phyloP scores from a whole-genome alignment of 2,888 invertebrate species.

The Amiota communis region DNA sequence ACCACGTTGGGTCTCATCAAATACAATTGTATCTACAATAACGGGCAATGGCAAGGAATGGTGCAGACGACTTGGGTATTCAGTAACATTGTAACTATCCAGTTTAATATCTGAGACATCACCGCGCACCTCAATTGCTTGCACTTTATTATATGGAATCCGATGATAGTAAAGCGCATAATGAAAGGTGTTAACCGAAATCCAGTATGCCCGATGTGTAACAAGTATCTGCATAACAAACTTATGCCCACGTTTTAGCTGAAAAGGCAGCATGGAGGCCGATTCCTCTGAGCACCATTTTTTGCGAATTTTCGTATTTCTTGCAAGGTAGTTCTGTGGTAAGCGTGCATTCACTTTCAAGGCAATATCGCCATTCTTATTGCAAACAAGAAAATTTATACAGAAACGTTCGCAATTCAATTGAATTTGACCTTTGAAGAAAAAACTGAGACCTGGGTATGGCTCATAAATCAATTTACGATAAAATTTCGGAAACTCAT shows the following conservation, averaged over 20 bases:
- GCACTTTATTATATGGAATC: constrained; percentile 76
- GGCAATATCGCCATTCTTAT: constrained; percentile 76
- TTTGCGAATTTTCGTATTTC: constrained; percentile 79
- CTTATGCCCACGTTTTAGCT: constrained; percentile 56
- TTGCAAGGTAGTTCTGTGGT: constrained; percentile 82
- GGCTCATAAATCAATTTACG: constrained; percentile 28
- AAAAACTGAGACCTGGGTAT: constrained; percentile 49
- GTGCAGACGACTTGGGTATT: constrained; percentile 60
- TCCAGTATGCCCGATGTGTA: constrained; percentile 76
- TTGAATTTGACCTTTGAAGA: constrained; percentile 51
- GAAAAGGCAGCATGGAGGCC: constrained; percentile 73
- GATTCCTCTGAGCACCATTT: constrained; percentile 85
- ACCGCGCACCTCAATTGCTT: constrained; percentile 77
- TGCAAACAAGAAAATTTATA: constrained; percentile 46
- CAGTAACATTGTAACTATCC: constrained; percentile 64
- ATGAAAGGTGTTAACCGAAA: constrained; percentile 82
- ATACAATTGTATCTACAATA: too few species aligned
- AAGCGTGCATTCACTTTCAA: constrained; percentile 86
- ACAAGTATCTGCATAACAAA: constrained; percentile 77
- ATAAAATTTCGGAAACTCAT: constrained; percentile 6
- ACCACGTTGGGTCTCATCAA: too few species aligned
- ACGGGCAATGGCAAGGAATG: constrained; percentile 32
- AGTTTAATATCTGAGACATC: constrained; percentile 76
- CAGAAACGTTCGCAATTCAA: constrained; percentile 51
- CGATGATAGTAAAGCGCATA: constrained; percentile 80